Base-by-base conservation (phyloP, 2,113 vertebrate genomes). In the Tychaedon coryphoeus region DNA sequence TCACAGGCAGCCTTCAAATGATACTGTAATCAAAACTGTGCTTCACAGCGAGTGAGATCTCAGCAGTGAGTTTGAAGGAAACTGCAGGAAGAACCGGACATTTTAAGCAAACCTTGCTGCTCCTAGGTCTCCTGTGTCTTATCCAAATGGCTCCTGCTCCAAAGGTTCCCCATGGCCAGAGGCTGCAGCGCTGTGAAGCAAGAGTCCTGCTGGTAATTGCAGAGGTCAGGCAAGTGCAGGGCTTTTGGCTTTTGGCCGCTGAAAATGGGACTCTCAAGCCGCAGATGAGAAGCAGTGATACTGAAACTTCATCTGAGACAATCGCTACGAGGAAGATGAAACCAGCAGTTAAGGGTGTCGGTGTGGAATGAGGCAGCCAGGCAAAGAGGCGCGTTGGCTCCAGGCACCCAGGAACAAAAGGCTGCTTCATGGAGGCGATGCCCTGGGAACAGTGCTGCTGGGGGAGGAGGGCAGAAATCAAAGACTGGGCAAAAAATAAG, bases 281-380 rank as follows among this genome's bases (percentile, higher is more conserved):
- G 1, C 86, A 83, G 90, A 95, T 94, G 90, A 95, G 92, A 94
- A 96, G 86, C 79, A 94, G 86, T 2, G 92, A 97, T 93, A 93
- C 48, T 86, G 95, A 93, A 97, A 96, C 78, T 90, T 78, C 90
- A 91, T 93, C 85, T 73, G 81, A 95, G 94, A 92, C 86, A 67
- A 88, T 92, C 40, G 0, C 94, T 92, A 93, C 82, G 75, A 83
- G 95, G 95, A 96, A 97, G 90, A 95, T 93, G 92, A 97, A 96
- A 96, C 90, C 90, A 93, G 92, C 92, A 94, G 95, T 92, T 96
- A 95, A 92, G 90, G 78, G 88, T 86, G 87, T 88, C 66, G 9
- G 86, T 22, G 7, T 67, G 67, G 95, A 93, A 74, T 1, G 92
- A 80, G 88, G 95, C 94, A 93, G 88, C 72, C 86, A 84, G 65